Percentiles rank a stretch among this genome's conserved stretches.
phyloP scores from a whole-genome alignment of 2,888 invertebrate species.

The Tanypteryx hageni region DNA sequence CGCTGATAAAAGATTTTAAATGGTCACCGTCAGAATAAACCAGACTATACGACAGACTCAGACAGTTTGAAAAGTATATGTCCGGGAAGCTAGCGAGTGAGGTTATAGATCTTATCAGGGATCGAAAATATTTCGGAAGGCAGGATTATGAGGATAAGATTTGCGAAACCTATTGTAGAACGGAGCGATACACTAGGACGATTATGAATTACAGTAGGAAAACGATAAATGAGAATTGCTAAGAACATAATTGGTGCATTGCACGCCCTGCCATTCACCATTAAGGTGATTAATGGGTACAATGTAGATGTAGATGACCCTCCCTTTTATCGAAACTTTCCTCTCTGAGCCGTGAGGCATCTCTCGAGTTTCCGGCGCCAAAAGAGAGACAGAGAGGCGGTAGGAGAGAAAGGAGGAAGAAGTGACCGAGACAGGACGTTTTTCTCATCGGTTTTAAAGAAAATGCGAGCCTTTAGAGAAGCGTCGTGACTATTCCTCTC shows the following conservation, averaged over 20 bases:
- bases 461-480: slow-evolving; percentile 9
- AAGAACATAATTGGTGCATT: background rate
- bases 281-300: background rate
- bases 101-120: too few relatives aligned
- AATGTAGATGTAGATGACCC: too few relatives aligned
- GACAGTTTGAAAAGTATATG: too few relatives aligned
- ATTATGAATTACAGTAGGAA: background rate
- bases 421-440: background rate
- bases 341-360: slow-evolving; percentile 24
- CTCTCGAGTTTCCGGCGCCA: slow-evolving; percentile 58
- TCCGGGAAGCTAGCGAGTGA: too few relatives aligned
- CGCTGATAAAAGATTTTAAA: too few relatives aligned
- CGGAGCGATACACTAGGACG: too few relatives aligned
- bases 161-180: too few relatives aligned
- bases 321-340: background rate
- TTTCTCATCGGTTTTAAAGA: slow-evolving; percentile 45
- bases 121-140: too few relatives aligned
- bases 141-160: too few relatives aligned
- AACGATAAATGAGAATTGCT: background rate
- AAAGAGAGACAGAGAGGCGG: slow-evolving; percentile 1
- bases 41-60: too few relatives aligned
- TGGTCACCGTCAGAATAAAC: too few relatives aligned
- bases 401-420: background rate
- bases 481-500: slow-evolving; percentile 39
- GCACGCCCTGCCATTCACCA: background rate